phyloP scores from a whole-genome alignment of 2,113 vertebrate genomes.

The Sander vitreus region DNA sequence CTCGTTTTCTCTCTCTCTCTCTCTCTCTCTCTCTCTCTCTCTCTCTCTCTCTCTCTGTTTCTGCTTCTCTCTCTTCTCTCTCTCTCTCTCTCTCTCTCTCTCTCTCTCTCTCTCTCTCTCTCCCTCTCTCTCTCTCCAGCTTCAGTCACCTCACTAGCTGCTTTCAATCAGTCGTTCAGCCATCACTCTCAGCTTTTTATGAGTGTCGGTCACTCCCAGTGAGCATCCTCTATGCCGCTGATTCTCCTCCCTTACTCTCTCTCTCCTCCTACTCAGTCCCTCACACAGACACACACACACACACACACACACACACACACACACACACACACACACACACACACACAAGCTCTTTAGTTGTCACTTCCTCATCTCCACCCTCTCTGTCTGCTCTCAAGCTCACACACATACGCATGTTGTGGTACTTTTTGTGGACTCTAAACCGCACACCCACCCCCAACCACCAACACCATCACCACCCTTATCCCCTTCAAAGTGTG shows the following conservation, averaged over 20 bases:
- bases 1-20: constrained; percentile 1
- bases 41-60: constrained; percentile 3
- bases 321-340: constrained; percentile 38
- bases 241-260: constrained; percentile 60
- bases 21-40: not conserved
- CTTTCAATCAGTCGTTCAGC: constrained; percentile 54
- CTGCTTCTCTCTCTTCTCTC: not conserved
- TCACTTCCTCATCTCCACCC: constrained; percentile 59
- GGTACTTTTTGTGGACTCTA: not conserved
- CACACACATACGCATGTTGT: constrained; percentile 6
- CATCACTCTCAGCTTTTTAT: constrained; percentile 51
- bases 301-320: too few species aligned
- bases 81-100: constrained; percentile 4
- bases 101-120: not conserved
- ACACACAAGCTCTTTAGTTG: constrained; percentile 46
- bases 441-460: not conserved
- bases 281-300: not conserved
- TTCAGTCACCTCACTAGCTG: constrained; percentile 45
- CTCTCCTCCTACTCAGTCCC: constrained; percentile 58
- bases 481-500: constrained; percentile 33
- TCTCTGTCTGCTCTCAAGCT: constrained; percentile 46
- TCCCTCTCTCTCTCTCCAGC: not conserved
- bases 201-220: constrained; percentile 46
- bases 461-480: not conserved
- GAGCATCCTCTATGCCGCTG: constrained; percentile 58